Evolutionary conservation across 1,140 invertebrate genomes (phyloP).

Genomic region (Aleiodes sp.): DNA sequence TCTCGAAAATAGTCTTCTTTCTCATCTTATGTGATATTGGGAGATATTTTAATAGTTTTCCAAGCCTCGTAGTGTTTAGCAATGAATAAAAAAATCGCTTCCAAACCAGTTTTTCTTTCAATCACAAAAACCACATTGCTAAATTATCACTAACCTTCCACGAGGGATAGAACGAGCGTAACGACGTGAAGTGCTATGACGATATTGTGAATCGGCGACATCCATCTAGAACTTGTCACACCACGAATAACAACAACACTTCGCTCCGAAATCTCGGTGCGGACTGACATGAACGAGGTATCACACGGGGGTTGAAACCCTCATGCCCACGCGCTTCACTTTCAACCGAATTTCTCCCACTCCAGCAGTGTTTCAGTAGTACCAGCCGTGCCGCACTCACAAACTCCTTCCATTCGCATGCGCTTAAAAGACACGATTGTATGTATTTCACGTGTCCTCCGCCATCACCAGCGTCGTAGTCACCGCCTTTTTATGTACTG

Average conservation of each 20-base stretch:
- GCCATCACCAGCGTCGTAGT: conserved; percentile 47
- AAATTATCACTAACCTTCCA: conserved; percentile 53
- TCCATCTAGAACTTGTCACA: conserved; percentile 60
- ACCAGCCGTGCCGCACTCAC: conserved; percentile 45
- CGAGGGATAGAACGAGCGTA: conserved; percentile 43
- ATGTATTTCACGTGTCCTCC: conserved; percentile 51
- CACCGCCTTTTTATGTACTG: conserved; percentile 51
- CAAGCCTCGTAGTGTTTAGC: no score
- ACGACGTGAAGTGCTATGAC: conserved; percentile 49
- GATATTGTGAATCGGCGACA: conserved; percentile 58
- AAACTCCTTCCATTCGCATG: conserved; percentile 48
- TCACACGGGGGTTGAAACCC: conserved; percentile 41
- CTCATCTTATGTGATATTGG: no score
- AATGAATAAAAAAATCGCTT: no score
- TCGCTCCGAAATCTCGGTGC: conserved; percentile 60
- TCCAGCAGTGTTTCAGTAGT: conserved; percentile 25
- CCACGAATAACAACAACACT: conserved; percentile 48
- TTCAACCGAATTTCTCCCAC: conserved; percentile 6
- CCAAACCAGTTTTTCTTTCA: no score
- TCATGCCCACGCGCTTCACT: conserved; percentile 13
- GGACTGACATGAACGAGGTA: conserved; percentile 44
- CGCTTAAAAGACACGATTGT: conserved; percentile 38
- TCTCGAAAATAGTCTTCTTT: no score
- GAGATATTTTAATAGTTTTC: no score
- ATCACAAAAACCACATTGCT: background rate